Conservation (phyloP, 1,140 invertebrate species). For the Tetraneura akinire region DNA sequence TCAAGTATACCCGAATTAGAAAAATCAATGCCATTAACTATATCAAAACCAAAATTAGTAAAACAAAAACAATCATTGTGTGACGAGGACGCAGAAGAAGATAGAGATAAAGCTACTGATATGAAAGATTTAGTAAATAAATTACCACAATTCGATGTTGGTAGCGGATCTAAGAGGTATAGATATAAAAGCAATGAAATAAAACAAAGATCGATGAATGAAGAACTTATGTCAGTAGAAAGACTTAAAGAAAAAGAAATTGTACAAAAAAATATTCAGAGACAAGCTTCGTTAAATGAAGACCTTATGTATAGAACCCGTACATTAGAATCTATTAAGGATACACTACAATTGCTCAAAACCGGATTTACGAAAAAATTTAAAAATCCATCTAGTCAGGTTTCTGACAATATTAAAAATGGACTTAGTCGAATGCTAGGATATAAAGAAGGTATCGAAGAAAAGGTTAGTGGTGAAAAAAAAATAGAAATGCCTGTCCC, state of each 20-base stretch:
- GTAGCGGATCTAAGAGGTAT: constrained; percentile 59
- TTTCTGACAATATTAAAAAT: constrained; percentile 52
- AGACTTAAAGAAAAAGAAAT: constrained; percentile 79
- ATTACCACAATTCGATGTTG: constrained; percentile 65
- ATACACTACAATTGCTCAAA: constrained; percentile 67
- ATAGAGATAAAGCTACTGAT: constrained; percentile 66
- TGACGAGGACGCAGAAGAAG: constrained; percentile 63
- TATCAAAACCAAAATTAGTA: constrained; percentile 69
- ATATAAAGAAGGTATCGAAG: constrained; percentile 48
- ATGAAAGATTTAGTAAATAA: constrained; percentile 67
- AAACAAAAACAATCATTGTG: constrained; percentile 79
- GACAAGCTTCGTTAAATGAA: constrained; percentile 85
- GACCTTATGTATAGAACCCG: constrained; percentile 78
- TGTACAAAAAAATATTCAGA: constrained; percentile 82
- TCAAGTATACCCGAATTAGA: constrained; percentile 64
- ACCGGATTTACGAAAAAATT: constrained; percentile 75
- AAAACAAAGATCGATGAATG: constrained; percentile 86
- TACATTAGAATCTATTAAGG: constrained; percentile 77
- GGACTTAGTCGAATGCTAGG: constrained; percentile 47
- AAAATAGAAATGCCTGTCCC: constrained; percentile 57
- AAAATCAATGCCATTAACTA: constrained; percentile 51
- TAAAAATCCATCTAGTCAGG: constrained; percentile 67
- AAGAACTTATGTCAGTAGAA: constrained; percentile 83
- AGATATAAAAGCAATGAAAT: constrained; percentile 65
- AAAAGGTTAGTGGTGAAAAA: constrained; percentile 57